These are phyloP conservation scores for Chionis minor DNA, from an alignment of 2,113 vertebrate species.

Conservation along the genomic window DNA sequence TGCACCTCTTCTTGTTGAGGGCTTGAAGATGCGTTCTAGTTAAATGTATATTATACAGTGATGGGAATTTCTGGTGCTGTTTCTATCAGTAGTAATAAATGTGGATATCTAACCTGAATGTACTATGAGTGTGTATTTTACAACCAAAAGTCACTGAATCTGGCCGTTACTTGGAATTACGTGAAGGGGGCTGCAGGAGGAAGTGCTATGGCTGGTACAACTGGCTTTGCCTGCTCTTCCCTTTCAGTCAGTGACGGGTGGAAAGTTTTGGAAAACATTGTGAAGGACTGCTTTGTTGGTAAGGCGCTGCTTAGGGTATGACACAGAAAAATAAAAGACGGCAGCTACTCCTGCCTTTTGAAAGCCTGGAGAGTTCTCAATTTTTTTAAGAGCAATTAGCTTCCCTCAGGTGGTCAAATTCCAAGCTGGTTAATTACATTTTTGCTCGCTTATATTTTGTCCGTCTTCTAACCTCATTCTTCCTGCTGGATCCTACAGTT, in stretches of 20 bases:
- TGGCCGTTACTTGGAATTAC: neutral
- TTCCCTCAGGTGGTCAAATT: neutral
- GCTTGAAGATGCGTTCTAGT: neutral
- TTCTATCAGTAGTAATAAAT: neutral
- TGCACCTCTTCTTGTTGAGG: neutral
- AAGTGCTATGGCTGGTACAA: neutral
- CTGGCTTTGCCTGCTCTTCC: neutral
- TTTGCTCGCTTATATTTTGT: neutral
- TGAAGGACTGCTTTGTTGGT: neutral
- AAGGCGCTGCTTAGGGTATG: neutral
- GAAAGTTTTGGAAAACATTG: neutral
- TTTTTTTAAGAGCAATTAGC: neutral
- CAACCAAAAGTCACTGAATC: neutral
- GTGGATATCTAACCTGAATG: neutral
- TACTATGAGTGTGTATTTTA: neutral
- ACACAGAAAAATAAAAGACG: neutral
- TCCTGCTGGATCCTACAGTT: neutral
- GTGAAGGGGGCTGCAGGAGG: neutral
- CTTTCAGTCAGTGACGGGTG: neutral
- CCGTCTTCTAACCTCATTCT: neutral
- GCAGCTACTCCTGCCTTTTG: neutral
- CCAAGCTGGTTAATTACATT: neutral
- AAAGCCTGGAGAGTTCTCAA: neutral
- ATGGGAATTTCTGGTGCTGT: neutral
- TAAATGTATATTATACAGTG: neutral